Base-by-base conservation (phyloP, 1,140 invertebrate genomes). In the Sinella curviseta region DNA sequence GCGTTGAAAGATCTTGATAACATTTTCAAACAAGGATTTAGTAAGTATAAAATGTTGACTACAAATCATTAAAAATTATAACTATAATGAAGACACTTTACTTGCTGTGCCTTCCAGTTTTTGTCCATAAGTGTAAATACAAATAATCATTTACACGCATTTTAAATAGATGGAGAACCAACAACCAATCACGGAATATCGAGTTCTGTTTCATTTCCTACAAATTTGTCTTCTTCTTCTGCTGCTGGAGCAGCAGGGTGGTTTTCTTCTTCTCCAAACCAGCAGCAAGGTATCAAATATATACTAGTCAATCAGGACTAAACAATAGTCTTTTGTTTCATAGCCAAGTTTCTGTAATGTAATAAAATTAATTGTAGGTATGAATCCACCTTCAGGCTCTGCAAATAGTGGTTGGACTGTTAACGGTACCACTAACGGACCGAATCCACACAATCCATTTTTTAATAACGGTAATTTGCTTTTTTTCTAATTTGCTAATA, bases 1-100 rank as follows among this genome's bases (percentile, higher is more conserved):
- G 93, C 93, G 26, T 88, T 95, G 0, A 94, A 94, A 87, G 93
- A 94, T 87, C 88, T 95, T 70, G 93, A 95, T 85, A 89, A 87
- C 33, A 83, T 91, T 77, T 92, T 92, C 89, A 91, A 91, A 83
- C 82, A 83, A 79, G 75, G 35, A 78, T 26, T 33, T 24, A 79
- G 83, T 82, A 78, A 82, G 79, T 74, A 12, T 48, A 31, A 31
- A 75, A 75, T 39, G 34, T 24, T 74, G 30, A 74, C 17, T 48
- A 48, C 8, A 12, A 14, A 12, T 67, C 24, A 67, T 67, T 30
- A 12, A 26, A n/a, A 67, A 26, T 67, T 67, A 14, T 26, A 26
- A 67, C 20, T 48, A 48, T 12, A 20, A 20, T 12, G 20, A 48
- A 48, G 20, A 20, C 8, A 8, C 39, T 48, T 20, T 12, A 20